Percentiles rank a stretch among this genome's conserved stretches.
These are phyloP conservation scores for Cabera pusaria DNA, from an alignment of 2,888 invertebrate genomes.

Conservation along the genomic window DNA sequence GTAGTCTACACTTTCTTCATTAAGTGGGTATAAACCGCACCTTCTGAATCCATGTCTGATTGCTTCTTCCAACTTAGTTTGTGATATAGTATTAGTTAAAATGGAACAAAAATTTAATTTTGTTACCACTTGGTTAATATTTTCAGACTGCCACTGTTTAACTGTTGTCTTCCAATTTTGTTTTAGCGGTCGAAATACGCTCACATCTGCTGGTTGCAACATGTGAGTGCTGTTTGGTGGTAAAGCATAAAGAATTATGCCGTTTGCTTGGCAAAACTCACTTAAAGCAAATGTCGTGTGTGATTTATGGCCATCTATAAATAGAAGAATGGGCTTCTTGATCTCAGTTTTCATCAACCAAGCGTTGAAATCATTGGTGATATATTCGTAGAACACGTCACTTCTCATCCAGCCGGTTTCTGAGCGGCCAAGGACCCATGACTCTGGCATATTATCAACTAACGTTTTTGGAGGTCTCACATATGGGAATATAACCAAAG, in stretches of 20 bases:
- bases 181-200: conserved; percentile 33
- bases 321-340: conserved; percentile 30
- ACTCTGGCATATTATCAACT: conserved; percentile 27
- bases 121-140: conserved; percentile 27
- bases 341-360: conserved; percentile 31
- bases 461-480: conserved; percentile 25
- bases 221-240: conserved; percentile 39
- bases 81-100: conserved; percentile 21
- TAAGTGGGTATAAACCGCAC: conserved; percentile 34
- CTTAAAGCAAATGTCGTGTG: conserved; percentile 35
- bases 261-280: conserved; percentile 23
- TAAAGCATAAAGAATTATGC: conserved; percentile 35
- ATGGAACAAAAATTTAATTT: conserved; percentile 34
- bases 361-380: conserved; percentile 32
- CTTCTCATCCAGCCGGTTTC: conserved; percentile 15
- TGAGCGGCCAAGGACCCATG: conserved; percentile 34
- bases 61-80: conserved; percentile 10
- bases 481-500: conserved; percentile 32
- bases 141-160: conserved; percentile 27
- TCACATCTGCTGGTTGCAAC: conserved; percentile 37
- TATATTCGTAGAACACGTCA: conserved; percentile 38
- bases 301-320: conserved; percentile 38
- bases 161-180: conserved; percentile 25
- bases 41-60: conserved; percentile 31
- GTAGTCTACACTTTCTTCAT: conserved; percentile 29